Evolutionary conservation across 2,888 invertebrate species (phyloP), one percentile per base, ranked within the genome.

Genomic region (Eupithecia pulchellata): DNA sequence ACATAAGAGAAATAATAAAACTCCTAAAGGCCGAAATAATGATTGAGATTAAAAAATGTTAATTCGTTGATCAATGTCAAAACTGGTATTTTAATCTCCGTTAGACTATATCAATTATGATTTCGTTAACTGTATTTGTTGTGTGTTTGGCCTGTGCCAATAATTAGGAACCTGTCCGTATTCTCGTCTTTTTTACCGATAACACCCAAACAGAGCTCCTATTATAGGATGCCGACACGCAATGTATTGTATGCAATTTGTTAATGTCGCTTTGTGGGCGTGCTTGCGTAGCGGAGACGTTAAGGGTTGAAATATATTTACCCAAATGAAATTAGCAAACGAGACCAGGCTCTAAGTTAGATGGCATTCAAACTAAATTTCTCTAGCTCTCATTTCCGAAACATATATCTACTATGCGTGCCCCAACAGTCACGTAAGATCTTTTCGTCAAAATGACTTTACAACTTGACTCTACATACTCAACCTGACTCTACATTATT

Each of bases 201-300:
- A 42, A 57, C 36, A 61, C 36, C 36, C 13, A 61, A 61, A 34
- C 34, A 34, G 9, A 17, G n/a, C 20, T n/a, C 34, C 61, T 57
- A 14, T 27, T 29, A 20, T 36, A 61, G 36, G 61, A 61, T 32
- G 13, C 13, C 34, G 5, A 39, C 34, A 42, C 55, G 66, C 63
- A 66, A 66, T 70, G 55, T 70, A 66, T 63, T 57, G 57, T 60
- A 52, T 29, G 47, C 36, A 66, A 71, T 71, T 71, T 63, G 47
- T 60, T 36, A 67, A 27, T 42, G 70, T 66, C 57, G 34, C 29
- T 34, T 61, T 69, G 62, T 30, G 65, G 65, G 62, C 34, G 55
- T 61, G 65, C 17, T 66, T 36, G 47, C 32, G 64, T 61, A 34
- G 58, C 47, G 52, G 47, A 67, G 11, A 36, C 20, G 34, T 34